Conservation (phyloP, 2,113 vertebrate species). For the Acinonyx jubatus region DNA sequence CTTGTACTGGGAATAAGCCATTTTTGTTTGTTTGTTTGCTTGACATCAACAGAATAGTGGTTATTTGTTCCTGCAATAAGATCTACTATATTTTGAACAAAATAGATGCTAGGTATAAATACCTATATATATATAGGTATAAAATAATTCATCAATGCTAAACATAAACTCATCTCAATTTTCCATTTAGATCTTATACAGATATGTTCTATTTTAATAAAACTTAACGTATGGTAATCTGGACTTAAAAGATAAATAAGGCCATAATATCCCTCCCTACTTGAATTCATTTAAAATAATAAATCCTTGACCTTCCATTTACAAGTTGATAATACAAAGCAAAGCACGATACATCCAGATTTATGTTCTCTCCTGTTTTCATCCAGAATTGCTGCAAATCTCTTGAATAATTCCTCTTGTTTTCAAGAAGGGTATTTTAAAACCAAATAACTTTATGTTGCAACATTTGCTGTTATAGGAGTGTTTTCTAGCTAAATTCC, state of each 20-base stretch:
- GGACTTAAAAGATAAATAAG: conserved; percentile 31
- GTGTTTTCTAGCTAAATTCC: conserved; percentile 24
- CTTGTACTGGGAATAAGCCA: not conserved
- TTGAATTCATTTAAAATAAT: conserved; percentile 37
- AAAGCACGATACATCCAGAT: not conserved
- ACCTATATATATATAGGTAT: too few species aligned
- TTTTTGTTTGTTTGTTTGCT: not conserved
- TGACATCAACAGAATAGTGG: not conserved
- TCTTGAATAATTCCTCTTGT: not conserved
- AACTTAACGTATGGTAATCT: not conserved
- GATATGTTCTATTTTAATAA: not conserved
- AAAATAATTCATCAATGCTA: not conserved
- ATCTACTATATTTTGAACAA: not conserved
- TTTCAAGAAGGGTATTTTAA: not conserved
- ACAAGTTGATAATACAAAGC: not conserved
- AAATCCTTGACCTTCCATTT: not conserved
- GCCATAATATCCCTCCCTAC: not conserved
- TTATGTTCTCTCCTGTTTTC: not conserved
- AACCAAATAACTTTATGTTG: not conserved
- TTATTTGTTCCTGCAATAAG: not conserved
- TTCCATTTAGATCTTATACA: not conserved
- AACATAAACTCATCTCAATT: not conserved
- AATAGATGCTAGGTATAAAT: not conserved
- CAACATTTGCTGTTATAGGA: not conserved
- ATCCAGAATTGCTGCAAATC: not conserved